A percentile compares a stretch with the other conserved stretches of the same genome.
Evolutionary conservation across 2,113 vertebrate genomes (phyloP).

Genomic region (Thunnus thynnus): DNA sequence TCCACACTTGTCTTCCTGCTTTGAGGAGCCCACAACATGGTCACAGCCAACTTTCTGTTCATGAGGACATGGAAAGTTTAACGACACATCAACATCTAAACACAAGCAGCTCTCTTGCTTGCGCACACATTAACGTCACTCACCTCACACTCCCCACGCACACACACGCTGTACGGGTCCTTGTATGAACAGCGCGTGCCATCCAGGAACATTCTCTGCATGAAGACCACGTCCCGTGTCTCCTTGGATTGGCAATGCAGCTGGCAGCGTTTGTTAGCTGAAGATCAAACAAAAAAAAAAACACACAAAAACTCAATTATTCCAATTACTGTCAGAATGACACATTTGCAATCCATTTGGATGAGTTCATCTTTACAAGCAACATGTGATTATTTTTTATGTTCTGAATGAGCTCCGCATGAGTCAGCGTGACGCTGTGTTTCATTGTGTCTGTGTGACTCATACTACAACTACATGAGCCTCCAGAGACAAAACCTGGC

Average conservation of each 20-base stretch:
- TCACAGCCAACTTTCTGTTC: constrained; percentile 97
- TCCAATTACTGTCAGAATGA: background rate
- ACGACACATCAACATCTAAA: constrained; percentile 1
- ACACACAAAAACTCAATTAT: constrained; percentile 4
- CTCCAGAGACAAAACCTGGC: constrained; percentile 71
- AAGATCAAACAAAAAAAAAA: constrained; percentile 45
- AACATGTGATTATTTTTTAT: constrained; percentile 19
- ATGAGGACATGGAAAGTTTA: constrained; percentile 39
- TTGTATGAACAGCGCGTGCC: constrained; percentile 98
- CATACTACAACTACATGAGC: constrained; percentile 64
- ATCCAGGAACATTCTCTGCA: constrained; percentile 91
- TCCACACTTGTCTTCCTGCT: constrained; percentile 97
- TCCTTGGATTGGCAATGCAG: constrained; percentile 95
- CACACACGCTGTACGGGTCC: constrained; percentile 94
- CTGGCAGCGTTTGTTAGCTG: constrained; percentile 95
- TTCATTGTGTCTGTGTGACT: constrained; percentile 66
- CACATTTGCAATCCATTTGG: background rate
- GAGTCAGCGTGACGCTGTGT: constrained; percentile 41
- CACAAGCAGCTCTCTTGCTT: background rate
- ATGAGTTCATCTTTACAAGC: constrained; percentile 41
- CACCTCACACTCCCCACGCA: constrained; percentile 94
- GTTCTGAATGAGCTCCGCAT: constrained; percentile 44
- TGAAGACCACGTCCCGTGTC: constrained; percentile 90
- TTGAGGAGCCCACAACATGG: constrained; percentile 92
- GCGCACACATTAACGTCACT: constrained; percentile 60